Conservation (phyloP, 37 sponge, comb jelly and placozoan species). For the Agelas oroides region DNA sequence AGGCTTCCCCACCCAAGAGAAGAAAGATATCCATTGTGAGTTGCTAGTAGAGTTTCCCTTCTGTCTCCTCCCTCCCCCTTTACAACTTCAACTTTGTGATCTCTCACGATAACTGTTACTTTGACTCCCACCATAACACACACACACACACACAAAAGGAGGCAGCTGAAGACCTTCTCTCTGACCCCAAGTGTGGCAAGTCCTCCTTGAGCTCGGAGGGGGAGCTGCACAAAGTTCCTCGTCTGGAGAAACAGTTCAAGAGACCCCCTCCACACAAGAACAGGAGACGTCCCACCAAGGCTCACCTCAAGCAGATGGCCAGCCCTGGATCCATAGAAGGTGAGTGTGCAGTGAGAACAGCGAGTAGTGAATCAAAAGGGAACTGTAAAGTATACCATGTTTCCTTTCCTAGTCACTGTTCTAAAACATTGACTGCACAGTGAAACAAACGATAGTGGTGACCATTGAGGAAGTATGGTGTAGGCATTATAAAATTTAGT, state of each 20-base stretch:
- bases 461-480: too few relatives aligned
- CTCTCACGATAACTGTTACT: too few relatives aligned
- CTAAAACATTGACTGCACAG: too few relatives aligned
- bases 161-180: not conserved
- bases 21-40: slow-evolving; percentile 42
- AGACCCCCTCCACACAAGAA: slow-evolving; percentile 63
- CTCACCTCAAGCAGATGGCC: slow-evolving; percentile 43
- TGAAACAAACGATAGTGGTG: too few relatives aligned
- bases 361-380: not conserved
- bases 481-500: too few relatives aligned
- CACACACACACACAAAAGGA: not conserved
- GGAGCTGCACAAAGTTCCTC: slow-evolving; percentile 45
- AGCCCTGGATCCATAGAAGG: not conserved
- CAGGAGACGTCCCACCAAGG: slow-evolving; percentile 47
- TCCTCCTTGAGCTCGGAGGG: slow-evolving; percentile 16
- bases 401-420: too few relatives aligned
- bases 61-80: too few relatives aligned
- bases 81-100: too few relatives aligned
- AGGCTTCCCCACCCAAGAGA: slow-evolving; percentile 38
- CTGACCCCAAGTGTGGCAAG: not conserved
- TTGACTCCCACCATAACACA: too few relatives aligned
- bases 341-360: not conserved
- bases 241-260: slow-evolving; percentile 60
- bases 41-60: too few relatives aligned
- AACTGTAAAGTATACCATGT: too few relatives aligned